Base-by-base conservation (phyloP, 2,888 invertebrate genomes). In the Pogonocherus hispidulus region DNA sequence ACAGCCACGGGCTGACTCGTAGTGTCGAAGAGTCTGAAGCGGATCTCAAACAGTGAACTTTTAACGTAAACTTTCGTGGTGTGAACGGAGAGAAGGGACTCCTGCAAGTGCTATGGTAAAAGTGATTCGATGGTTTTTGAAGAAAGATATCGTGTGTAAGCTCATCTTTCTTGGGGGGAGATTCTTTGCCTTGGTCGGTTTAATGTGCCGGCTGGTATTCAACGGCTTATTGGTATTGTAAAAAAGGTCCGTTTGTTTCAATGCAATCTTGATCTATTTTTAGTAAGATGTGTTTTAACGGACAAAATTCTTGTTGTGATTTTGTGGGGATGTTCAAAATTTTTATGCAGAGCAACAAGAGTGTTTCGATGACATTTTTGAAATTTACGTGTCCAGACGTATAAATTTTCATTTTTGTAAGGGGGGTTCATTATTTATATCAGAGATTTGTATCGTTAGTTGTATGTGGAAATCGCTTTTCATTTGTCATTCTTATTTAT, bases 401-500 rank as follows among this genome's bases (percentile, higher is more conserved):
- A 70, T 70, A 71, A 67, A 68, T 74, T 68, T 74, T 66, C 66
- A 71, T 75, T 78, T 78, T 73, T 73, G 60, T 69, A 67, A 67
- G 76, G 76, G 76, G 77, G 64, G 55, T 56, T 64, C 72, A 73
- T 70, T 76, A 76, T 78, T 74, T 76, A 78, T 79, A 76, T 71
- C 66, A 62, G 69, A 73, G 63, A 64, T 66, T 63, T 54, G 41
- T 54, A 69, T 70, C 78, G 80, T 76, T 78, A 67, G 55, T 67
- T 74, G 76, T 77, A 74, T 79, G 78, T 71, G 20, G 67, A 78
- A 79, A 76, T 77, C 35, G 65, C 63, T 71, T 65, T 72, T 72
- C 69, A 72, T 71, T 76, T 66, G 51, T 71, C 71, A 74, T 76
- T 74, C 69, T 72, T 70, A 69, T 70, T 70, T 72, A 70, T 75